Conservation (phyloP, 2,113 vertebrate genomes). For the Trinectes maculatus region DNA sequence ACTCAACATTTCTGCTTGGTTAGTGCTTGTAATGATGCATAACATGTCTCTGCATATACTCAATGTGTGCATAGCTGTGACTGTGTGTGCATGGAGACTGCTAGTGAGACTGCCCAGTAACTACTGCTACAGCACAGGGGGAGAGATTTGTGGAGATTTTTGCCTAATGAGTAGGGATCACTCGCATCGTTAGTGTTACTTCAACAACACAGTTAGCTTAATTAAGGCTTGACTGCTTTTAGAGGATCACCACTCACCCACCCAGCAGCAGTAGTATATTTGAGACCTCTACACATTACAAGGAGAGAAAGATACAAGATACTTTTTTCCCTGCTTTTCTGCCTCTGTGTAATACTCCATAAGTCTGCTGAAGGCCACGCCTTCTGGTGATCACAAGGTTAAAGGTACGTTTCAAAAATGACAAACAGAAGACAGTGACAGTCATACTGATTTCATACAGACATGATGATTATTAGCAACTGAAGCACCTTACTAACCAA, state of each 20-base stretch:
- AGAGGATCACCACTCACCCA: constrained; percentile 51
- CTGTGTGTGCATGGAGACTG: constrained; percentile 25
- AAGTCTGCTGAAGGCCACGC: constrained; percentile 1
- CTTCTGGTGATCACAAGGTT: constrained; percentile 14
- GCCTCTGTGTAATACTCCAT: constrained; percentile 1
- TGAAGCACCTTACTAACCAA: no score
- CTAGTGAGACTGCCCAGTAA: constrained; percentile 47
- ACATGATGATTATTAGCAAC: no score
- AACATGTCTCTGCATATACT: constrained; percentile 18
- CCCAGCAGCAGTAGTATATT: constrained; percentile 34
- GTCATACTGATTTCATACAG: no score
- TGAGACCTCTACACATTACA: constrained; percentile 34
- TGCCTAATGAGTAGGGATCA: constrained; percentile 72
- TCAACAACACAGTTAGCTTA: constrained; percentile 64
- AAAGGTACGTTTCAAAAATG: constrained; percentile 4
- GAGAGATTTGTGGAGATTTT: constrained; percentile 61
- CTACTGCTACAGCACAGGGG: constrained; percentile 46
- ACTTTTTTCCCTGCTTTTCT: constrained; percentile 8
- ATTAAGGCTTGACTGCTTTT: constrained; percentile 66
- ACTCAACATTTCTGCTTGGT: constrained; percentile 53
- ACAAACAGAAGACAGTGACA: not conserved
- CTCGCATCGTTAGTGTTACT: constrained; percentile 67
- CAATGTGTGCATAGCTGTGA: constrained; percentile 18
- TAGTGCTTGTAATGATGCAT: constrained; percentile 55
- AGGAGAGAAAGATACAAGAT: constrained; percentile 1